These are phyloP conservation scores for Diabrotica balteata DNA, from an alignment of 2,888 invertebrate genomes.

Conservation along the genomic window DNA sequence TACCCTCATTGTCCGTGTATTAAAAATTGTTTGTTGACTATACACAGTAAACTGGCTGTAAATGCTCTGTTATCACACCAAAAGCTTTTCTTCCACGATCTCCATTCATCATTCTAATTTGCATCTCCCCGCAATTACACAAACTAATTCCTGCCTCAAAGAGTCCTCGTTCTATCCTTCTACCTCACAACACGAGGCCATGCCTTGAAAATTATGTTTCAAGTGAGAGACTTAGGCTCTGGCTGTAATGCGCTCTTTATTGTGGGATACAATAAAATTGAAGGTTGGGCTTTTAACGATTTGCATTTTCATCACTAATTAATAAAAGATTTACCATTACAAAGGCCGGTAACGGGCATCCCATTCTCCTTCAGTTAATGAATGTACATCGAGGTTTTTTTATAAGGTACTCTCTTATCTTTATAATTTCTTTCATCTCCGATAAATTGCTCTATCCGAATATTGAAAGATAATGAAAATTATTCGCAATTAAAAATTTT, in stretches of 20 bases:
- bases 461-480: too few relatives aligned
- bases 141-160: constrained; percentile 27
- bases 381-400: background rate
- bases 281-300: constrained; percentile 28
- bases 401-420: too few relatives aligned
- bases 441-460: too few relatives aligned
- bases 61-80: constrained; percentile 24
- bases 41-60: constrained; percentile 19
- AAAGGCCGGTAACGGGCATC: constrained; percentile 33
- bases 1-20: too few relatives aligned
- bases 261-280: constrained; percentile 35
- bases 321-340: constrained; percentile 39
- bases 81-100: constrained; percentile 21
- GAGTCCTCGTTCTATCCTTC: constrained; percentile 10
- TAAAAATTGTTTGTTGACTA: constrained; percentile 12
- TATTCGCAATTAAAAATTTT: too few relatives aligned
- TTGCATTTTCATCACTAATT: constrained; percentile 41
- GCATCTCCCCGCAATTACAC: constrained; percentile 28
- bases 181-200: constrained; percentile 9
- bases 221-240: constrained; percentile 23
- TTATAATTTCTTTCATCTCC: too few relatives aligned
- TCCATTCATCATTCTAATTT: constrained; percentile 27
- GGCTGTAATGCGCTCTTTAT: constrained; percentile 31
- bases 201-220: constrained; percentile 30
- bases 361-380: constrained; percentile 35